A percentile compares a stretch with the other conserved stretches of the same genome.
phyloP scores from a whole-genome alignment of 2,888 invertebrate genomes.

The Drosophila heteroneura region DNA sequence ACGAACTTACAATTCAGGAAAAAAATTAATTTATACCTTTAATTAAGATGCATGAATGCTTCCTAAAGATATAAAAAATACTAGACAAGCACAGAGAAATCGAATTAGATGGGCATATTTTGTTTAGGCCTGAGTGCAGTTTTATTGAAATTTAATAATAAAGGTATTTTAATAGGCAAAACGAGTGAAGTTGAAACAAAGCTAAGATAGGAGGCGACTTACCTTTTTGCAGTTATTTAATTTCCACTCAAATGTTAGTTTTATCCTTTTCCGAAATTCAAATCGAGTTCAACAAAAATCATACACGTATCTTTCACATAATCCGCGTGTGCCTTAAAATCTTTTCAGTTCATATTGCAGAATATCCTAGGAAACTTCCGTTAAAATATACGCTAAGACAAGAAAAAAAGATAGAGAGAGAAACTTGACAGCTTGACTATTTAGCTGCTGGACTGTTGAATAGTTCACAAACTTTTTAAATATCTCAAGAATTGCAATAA shows the following conservation, averaged over 20 bases:
- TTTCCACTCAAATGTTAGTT: neutral
- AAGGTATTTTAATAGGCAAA: neutral
- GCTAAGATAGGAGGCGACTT: neutral
- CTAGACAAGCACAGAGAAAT: neutral
- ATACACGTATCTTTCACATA: neutral
- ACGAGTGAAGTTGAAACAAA: neutral
- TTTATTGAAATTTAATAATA: neutral
- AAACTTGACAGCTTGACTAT: neutral
- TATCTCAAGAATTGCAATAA: constrained; percentile 44
- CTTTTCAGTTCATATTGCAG: too few relatives aligned
- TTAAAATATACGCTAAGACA: neutral
- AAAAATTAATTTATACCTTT: neutral
- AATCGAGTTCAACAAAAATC: neutral
- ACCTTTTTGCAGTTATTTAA: neutral
- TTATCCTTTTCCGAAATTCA: neutral
- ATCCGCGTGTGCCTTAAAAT: too few relatives aligned
- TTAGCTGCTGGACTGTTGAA: neutral
- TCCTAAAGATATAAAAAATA: neutral
- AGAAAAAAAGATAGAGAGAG: neutral
- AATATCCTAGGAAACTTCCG: neutral
- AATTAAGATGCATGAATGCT: neutral
- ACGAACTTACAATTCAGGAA: constrained; percentile 8
- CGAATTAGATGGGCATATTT: neutral
- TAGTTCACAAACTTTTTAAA: neutral
- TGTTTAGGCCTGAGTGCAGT: neutral